Base-by-base conservation (phyloP, 2,113 vertebrate genomes). In the Carollia perspicillata region DNA sequence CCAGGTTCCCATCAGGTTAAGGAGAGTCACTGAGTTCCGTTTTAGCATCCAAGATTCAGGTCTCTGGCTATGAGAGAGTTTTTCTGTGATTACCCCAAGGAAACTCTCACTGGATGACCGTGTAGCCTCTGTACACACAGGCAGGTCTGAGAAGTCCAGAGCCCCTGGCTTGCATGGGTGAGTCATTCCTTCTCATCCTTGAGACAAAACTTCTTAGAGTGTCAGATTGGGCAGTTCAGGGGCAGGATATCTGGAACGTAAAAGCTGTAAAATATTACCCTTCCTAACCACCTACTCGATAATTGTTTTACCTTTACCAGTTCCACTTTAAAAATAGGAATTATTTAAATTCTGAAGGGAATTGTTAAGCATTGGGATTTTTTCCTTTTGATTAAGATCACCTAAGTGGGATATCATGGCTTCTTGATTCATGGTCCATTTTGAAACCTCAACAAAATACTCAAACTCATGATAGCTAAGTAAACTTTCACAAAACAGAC, bases 351-450 rank as follows among this genome's bases (percentile, higher is more conserved):
- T 44, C 16, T 78, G 16, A 97, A 37, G 81, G 51, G 68, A 93
- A 96, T 75, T 65, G 26, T 33, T 40, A 90, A 72, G 12, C 3
- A 37, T 2, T 53, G 47, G 40, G 75, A 91, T 79, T 49, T 12
- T 30, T 30, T 91, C 3, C 88, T 98, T 95, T 89, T 77, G 53
- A 28, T 77, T 75, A 84, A 49, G 28, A 96, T 91, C 44, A 94
- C 33, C 68, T 72, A 1, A 63, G 2, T 69, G 96, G 30, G 35
- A 40, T 47, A 71, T 8, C 8, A 49, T 55, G 65, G 22, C 28
- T 85, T 91, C 95, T 87, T 86, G 33, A 66, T 60, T 92, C 42
- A 90, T 53, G 51, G 28, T 58, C 14, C 40, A 81, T 44, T 90
- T 80, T 30, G 63, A 90, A 81, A 78, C 2, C 44, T 47, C 89